Evolutionary conservation across 1,140 invertebrate genomes (phyloP), one percentile per base, ranked within the genome.

Genomic region (Drosophila erecta): DNA sequence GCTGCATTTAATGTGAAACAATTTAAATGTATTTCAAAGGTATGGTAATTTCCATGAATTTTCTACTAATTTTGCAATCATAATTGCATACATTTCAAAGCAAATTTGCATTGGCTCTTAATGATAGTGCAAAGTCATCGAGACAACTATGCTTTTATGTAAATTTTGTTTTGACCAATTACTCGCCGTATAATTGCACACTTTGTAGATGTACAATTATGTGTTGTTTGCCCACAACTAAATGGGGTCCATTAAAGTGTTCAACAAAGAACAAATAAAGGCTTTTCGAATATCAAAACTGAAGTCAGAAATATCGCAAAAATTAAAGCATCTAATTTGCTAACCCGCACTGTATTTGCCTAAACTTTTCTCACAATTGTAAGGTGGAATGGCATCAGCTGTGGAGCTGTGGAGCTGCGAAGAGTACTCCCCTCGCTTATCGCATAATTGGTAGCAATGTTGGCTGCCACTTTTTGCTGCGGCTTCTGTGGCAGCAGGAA

Each of bases 391-490:
- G 33, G 62, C 41, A 70, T 70, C 65, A 70, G 51, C 41, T 71
- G 66, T 27, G 24, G 6, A 6, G 5, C 35, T 20, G 60, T n/a
- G 37, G 64, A 35, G 57, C 24, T 17, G 27, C 10, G 30, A 30
- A 30, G 30, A 30, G 30, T 30, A n/a, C 27, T 30, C 27, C 62
- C 41, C 49, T 76, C 81, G 83, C 83, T 86, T 86, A 86, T 86
- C 83, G 83, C 83, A 86, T 86, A 89, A 86, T 89, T 86, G 83
- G 83, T 86, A 83, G 83, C 83, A 86, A 86, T 89, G 83, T 86
- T 86, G 79, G 62, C 83, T 86, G 83, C 83, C 81, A 87, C 75
- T 86, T 86, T 86, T 87, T 89, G 83, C 70, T 62, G 81, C 60
- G 49, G 73, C 73, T 81, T 70, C 74, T 58, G 67, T 70, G 65